phyloP scores from a whole-genome alignment of 1,140 invertebrate genomes.

The Panulirus ornatus region DNA sequence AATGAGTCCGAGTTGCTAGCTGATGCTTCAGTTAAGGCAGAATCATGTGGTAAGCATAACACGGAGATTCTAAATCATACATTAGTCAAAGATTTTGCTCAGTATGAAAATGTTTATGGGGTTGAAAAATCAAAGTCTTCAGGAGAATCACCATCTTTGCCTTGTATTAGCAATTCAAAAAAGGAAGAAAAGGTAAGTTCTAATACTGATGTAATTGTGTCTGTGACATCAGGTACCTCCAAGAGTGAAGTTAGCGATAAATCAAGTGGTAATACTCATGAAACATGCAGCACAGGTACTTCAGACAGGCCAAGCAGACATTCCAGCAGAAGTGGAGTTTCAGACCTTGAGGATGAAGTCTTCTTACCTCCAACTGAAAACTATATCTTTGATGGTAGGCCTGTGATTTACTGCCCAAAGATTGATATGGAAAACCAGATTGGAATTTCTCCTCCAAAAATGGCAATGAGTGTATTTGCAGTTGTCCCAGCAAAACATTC shows the following conservation, averaged over 20 bases:
- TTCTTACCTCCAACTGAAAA: conserved; percentile 51
- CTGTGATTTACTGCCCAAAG: conserved; percentile 34
- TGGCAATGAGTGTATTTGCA: conserved; percentile 54
- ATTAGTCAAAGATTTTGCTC: neutral
- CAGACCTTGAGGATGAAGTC: conserved; percentile 61
- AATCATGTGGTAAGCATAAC: neutral
- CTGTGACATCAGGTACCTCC: neutral
- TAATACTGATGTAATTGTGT: neutral
- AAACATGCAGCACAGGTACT: conserved; percentile 27
- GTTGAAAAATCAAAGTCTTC: neutral
- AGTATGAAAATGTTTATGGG: neutral
- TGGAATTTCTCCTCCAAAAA: conserved; percentile 6
- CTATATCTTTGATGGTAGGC: conserved; percentile 27
- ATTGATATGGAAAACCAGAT: conserved; percentile 43
- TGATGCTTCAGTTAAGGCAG: neutral
- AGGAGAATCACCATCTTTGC: neutral
- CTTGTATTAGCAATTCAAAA: neutral
- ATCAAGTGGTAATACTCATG: conserved; percentile 17
- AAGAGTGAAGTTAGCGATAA: conserved; percentile 45
- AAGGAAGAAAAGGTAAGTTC: neutral
- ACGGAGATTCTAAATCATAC: neutral
- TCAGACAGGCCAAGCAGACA: conserved; percentile 42
- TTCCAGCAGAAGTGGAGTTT: conserved; percentile 61
- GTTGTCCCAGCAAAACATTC: conserved; percentile 36
- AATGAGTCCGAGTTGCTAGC: conserved; percentile 35